phyloP scores from a whole-genome alignment of 2,797 vertebrate species.

The Eulemur coronatus region DNA sequence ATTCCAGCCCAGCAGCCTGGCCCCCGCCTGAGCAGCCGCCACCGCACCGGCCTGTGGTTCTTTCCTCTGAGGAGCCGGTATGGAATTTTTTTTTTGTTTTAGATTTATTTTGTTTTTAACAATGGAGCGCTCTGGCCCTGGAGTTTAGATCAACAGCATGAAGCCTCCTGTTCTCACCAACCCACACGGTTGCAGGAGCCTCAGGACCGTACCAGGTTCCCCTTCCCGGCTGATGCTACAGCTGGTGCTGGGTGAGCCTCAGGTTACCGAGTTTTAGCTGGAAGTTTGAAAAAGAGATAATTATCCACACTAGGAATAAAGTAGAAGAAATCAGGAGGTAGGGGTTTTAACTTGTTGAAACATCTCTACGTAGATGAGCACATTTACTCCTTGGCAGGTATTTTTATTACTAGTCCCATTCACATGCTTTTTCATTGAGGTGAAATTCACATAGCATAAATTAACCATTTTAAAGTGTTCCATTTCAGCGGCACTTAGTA shows the following conservation, averaged over 20 bases:
- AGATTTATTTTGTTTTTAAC: neutral
- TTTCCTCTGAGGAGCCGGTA: neutral
- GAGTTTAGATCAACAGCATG: fast-evolving
- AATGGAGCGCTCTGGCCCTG: fast-evolving
- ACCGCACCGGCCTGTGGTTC: fast-evolving
- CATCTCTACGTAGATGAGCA: neutral
- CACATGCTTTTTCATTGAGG: neutral
- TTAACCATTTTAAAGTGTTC: neutral
- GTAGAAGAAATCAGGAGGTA: neutral
- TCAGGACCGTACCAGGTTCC: fast-evolving
- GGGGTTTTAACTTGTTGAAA: neutral
- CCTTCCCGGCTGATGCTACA: neutral
- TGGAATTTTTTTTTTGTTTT: neutral
- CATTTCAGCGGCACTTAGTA: neutral
- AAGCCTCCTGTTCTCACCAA: neutral
- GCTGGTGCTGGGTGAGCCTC: neutral
- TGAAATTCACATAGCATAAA: neutral
- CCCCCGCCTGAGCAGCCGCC: neutral
- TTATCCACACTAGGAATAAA: neutral
- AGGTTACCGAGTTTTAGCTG: neutral
- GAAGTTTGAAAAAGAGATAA: neutral
- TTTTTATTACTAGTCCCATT: neutral
- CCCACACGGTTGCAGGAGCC: fast-evolving
- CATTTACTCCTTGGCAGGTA: neutral
- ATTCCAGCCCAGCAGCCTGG: neutral